A percentile compares a stretch with the other conserved stretches of the same genome.
Conservation (phyloP, 35 echinoderm and acorn worm genomes). For the Apostichopus parvimensis region DNA sequence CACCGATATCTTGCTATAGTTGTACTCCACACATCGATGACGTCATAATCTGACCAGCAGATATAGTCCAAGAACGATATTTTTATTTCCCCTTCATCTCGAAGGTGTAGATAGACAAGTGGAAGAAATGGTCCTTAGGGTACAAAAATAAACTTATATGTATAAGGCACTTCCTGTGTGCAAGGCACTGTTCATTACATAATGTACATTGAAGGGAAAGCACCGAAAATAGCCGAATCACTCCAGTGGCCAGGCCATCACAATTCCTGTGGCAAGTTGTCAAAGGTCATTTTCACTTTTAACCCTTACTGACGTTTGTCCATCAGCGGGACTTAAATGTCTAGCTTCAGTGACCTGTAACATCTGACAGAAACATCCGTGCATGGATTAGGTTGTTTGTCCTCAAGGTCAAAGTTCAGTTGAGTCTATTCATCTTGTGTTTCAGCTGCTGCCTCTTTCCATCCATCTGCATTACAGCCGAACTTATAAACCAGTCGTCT, state of each 20-base stretch:
- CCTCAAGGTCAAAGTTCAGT: neutral
- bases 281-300: neutral
- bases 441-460: conserved; percentile 78
- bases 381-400: neutral
- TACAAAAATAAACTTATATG: neutral
- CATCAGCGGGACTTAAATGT: neutral
- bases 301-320: neutral
- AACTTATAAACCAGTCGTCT: conserved; percentile 96
- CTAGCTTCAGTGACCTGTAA: neutral
- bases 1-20: no score
- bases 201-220: neutral
- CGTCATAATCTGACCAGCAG: neutral
- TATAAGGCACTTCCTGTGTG: neutral
- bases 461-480: conserved; percentile 86
- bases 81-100: no score
- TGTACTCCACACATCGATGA: no score
- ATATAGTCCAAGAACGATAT: neutral
- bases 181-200: neutral
- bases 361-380: neutral
- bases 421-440: conserved; percentile 23
- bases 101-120: no score
- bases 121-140: neutral
- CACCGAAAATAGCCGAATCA: neutral
- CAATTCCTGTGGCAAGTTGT: neutral
- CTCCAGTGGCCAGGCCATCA: neutral